Conservation (phyloP, 2,113 vertebrate genomes). For the Ptychochromis oligacanthus region DNA sequence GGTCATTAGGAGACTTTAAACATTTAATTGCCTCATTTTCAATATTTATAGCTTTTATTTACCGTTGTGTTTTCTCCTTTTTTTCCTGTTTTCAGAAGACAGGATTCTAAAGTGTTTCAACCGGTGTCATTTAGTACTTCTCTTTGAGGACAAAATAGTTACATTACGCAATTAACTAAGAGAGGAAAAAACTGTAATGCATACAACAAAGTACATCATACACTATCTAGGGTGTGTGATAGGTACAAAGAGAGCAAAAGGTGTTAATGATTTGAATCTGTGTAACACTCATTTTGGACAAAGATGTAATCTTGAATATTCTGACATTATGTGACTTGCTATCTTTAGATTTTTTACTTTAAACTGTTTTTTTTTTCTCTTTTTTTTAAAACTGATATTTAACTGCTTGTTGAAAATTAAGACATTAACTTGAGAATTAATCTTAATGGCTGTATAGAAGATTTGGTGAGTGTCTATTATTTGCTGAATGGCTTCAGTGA, state of each 20-base stretch:
- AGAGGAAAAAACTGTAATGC: too few relatives aligned
- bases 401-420: background rate
- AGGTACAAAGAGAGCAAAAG: background rate
- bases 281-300: background rate
- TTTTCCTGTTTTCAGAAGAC: background rate
- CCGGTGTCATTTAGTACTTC: background rate
- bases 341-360: background rate
- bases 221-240: background rate
- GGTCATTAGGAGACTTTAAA: background rate
- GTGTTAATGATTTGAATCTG: background rate
- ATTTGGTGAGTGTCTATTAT: background rate
- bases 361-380: background rate
- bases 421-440: background rate
- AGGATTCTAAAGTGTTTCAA: background rate
- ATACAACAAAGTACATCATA: too few relatives aligned
- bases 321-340: background rate
- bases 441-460: background rate
- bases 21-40: background rate
- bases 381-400: background rate
- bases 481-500: background rate
- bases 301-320: background rate
- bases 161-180: too few relatives aligned
- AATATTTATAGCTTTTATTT: conserved; percentile 11
- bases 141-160: background rate
- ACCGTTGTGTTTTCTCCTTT: background rate